phyloP scores from a whole-genome alignment of 2,888 invertebrate genomes.

The Augiades crinisus region DNA sequence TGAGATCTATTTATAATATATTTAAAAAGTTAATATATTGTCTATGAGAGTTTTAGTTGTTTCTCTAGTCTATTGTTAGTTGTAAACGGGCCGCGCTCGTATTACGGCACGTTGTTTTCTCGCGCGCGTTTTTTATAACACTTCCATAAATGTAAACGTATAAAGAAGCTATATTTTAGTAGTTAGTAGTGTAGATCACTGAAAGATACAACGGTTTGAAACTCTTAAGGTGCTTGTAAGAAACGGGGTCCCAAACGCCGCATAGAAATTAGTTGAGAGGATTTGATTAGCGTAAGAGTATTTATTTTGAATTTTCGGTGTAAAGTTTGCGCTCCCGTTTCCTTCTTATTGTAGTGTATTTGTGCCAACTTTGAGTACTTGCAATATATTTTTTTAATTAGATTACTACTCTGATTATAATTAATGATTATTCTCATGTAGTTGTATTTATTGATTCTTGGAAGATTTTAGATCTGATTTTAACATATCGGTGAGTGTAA shows the following conservation, averaged over 20 bases:
- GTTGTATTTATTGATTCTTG: constrained; percentile 11
- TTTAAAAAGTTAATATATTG: constrained; percentile 37
- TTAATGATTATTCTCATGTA: constrained; percentile 18
- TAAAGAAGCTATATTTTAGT: constrained; percentile 69
- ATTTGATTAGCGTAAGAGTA: constrained; percentile 69
- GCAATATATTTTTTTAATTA: constrained; percentile 24
- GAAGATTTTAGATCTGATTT: constrained; percentile 31
- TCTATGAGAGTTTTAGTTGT: constrained; percentile 66
- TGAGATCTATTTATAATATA: constrained; percentile 53
- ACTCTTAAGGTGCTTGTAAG: constrained; percentile 65
- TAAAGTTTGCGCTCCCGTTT: constrained; percentile 55
- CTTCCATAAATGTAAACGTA: constrained; percentile 59
- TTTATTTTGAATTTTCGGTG: constrained; percentile 53
- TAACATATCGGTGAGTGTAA: constrained; percentile 60
- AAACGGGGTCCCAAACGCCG: constrained; percentile 54
- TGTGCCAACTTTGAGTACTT: constrained; percentile 62
- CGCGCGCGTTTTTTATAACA: constrained; percentile 54
- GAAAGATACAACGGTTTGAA: constrained; percentile 45
- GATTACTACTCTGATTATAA: constrained; percentile 19
- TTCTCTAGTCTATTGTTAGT: constrained; percentile 74
- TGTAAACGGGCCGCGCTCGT: background rate
- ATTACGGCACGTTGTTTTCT: constrained; percentile 27
- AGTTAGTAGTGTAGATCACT: constrained; percentile 32
- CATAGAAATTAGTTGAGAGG: constrained; percentile 57
- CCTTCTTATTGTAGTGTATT: constrained; percentile 46